Base-by-base conservation (phyloP, 2,888 invertebrate species). In the Liopterus haemorrhoidalis region DNA sequence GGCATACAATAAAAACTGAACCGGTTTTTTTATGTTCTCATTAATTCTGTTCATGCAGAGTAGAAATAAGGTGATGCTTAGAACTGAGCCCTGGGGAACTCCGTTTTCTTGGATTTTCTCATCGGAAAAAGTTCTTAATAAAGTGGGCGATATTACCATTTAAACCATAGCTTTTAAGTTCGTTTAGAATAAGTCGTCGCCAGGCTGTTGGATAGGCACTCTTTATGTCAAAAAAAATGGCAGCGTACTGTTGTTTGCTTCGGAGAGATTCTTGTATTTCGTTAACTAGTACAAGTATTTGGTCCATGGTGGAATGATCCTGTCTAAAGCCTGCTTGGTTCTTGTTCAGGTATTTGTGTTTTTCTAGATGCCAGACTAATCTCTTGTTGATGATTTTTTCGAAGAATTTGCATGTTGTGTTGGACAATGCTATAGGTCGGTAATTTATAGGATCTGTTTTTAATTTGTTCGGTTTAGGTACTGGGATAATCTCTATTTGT, bases 31-130 rank as follows among this genome's bases (percentile, higher is more conserved):
- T 6, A 42, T 42, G 12, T n/a, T 12, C 5, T 6, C 22, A 2
- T 25, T 22, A 6, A 41, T 22, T 2, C 38, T 38, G 19, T 52
- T 50, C 4, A 50, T 44, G 9, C 33, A 42, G 18, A 46, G 33
- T 20, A 47, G n/a, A 21, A 52, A 56, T 5, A 55, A 25, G 2
- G 40, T 48, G 2, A 51, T 50, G 21, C 48, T 49, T 0, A 53
- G 24, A 8, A 50, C 40, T 5, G 49, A 48, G 1, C 54, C 53
- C 35, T 55, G 50, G 11, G 55, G 50, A 3, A 55, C 47, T 3
- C 51, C 49, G 5, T 49, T 53, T 35, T 37, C 41, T 5, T 40
- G 46, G 12, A 20, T 2, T 32, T 22, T 30, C 2, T 4, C 21
- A 2, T 15, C 12, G n/a, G 48, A 48, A 11, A 12, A 12, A 48